Evolutionary conservation across 2,888 invertebrate genomes (phyloP).

Genomic region (Drosophila anceps): DNA sequence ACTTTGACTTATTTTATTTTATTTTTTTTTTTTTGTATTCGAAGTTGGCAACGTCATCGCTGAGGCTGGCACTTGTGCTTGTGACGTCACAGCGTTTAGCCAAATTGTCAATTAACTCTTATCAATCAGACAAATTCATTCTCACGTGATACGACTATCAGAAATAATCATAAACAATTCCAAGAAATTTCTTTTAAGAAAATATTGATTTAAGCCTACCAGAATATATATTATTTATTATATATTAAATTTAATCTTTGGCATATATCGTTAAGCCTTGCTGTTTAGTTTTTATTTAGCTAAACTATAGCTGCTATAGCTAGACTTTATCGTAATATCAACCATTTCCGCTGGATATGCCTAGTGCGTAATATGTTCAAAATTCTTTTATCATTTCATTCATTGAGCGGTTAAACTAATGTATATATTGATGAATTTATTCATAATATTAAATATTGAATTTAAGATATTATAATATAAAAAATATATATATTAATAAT

Average conservation of each 20-base stretch:
- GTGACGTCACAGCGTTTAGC: slow-evolving; percentile 42
- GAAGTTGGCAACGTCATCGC: slow-evolving; percentile 43
- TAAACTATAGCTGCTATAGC: background rate
- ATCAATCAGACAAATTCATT: slow-evolving; percentile 26
- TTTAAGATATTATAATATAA: too few species aligned
- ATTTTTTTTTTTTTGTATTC: slow-evolving; percentile 21
- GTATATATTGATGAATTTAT: background rate
- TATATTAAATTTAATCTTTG: slow-evolving; percentile 5
- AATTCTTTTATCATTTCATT: background rate
- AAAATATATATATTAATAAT: too few species aligned
- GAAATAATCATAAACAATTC: slow-evolving; percentile 6
- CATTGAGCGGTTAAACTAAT: background rate
- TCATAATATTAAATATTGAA: background rate
- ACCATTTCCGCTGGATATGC: background rate
- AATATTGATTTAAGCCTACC: background rate
- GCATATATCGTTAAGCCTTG: background rate
- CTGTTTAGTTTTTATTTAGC: background rate
- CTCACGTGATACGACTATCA: slow-evolving; percentile 12
- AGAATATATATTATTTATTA: slow-evolving; percentile 1
- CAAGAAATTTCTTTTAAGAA: background rate
- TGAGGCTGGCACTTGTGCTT: background rate
- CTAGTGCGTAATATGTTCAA: background rate
- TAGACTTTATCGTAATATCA: background rate
- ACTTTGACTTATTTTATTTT: slow-evolving; percentile 38
- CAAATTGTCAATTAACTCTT: slow-evolving; percentile 47